phyloP scores from a whole-genome alignment of 1,140 invertebrate genomes.

The Diorhabda sublineata region DNA sequence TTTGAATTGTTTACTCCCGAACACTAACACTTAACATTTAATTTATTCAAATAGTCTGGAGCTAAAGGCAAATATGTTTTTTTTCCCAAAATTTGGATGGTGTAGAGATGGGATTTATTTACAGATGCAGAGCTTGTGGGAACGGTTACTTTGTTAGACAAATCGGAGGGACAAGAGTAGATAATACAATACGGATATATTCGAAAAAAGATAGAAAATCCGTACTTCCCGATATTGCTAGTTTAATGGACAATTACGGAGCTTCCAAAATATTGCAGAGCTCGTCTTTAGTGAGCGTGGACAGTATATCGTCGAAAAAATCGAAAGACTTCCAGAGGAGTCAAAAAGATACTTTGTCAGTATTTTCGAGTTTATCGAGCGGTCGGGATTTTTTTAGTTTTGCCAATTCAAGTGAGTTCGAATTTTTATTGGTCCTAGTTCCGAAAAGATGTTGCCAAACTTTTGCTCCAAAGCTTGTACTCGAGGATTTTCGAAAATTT shows the following conservation, averaged over 20 bases:
- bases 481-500: too few species aligned
- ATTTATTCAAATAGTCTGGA: too few species aligned
- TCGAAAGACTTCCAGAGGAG: neutral
- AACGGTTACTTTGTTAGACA: conserved; percentile 48
- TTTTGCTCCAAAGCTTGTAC: too few species aligned
- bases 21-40: too few species aligned
- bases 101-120: neutral
- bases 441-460: too few species aligned
- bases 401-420: neutral
- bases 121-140: conserved; percentile 52
- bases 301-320: conserved; percentile 1
- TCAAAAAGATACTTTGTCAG: neutral
- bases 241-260: neutral
- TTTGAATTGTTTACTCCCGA: too few species aligned
- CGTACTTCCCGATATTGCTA: neutral
- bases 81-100: too few species aligned
- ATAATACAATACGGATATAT: conserved; percentile 21
- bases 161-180: conserved; percentile 24
- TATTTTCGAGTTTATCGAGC: neutral
- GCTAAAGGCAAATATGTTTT: too few species aligned
- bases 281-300: neutral
- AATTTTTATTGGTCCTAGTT: too few species aligned
- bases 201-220: conserved; percentile 7
- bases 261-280: conserved; percentile 5
- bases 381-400: neutral